phyloP scores from a whole-genome alignment of 2,888 invertebrate species.

The Encarsia formosa region DNA sequence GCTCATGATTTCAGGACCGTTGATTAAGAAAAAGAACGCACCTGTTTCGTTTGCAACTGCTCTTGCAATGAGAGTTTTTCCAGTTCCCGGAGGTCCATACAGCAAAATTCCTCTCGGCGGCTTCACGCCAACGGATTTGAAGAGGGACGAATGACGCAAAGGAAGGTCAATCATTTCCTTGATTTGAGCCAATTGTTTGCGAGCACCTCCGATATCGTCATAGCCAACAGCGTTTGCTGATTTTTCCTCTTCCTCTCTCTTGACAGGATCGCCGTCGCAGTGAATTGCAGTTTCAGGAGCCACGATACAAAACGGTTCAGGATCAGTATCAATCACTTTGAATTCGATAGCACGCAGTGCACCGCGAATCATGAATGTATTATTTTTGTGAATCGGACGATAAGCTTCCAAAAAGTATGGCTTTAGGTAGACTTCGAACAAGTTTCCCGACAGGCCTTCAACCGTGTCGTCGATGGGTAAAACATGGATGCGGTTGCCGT shows the following conservation, averaged over 20 bases:
- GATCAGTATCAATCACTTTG: conserved; percentile 98
- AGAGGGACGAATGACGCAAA: conserved; percentile 94
- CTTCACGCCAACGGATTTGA: conserved; percentile 99
- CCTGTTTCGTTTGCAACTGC: conserved; percentile 99
- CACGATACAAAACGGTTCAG: conserved; percentile 96
- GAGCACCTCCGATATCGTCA: conserved; percentile 98
- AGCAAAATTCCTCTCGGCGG: conserved; percentile 97
- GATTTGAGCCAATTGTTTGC: conserved; percentile 98
- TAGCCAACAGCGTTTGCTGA: conserved; percentile 97
- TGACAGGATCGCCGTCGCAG: conserved; percentile 99
- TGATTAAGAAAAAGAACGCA: conserved; percentile 98
- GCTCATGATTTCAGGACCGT: conserved; percentile 99
- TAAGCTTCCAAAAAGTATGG: conserved; percentile 99
- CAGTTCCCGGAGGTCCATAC: conserved; percentile 95
- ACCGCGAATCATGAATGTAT: conserved; percentile 95
- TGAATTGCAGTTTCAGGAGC: conserved; percentile 99
- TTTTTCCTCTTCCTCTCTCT: conserved; percentile 98
- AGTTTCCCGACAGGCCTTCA: conserved; percentile 89
- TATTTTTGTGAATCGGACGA: conserved; percentile 96
- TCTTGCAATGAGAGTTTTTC: conserved; percentile 96
- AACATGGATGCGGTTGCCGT: conserved; percentile 96
- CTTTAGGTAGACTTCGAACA: conserved; percentile 97
- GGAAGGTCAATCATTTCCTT: conserved; percentile 99
- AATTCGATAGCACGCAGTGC: conserved; percentile 99
- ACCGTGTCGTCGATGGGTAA: conserved; percentile 98